Evolutionary conservation across 1,140 invertebrate species (phyloP).

Genomic region (Drosophila ercepeae): DNA sequence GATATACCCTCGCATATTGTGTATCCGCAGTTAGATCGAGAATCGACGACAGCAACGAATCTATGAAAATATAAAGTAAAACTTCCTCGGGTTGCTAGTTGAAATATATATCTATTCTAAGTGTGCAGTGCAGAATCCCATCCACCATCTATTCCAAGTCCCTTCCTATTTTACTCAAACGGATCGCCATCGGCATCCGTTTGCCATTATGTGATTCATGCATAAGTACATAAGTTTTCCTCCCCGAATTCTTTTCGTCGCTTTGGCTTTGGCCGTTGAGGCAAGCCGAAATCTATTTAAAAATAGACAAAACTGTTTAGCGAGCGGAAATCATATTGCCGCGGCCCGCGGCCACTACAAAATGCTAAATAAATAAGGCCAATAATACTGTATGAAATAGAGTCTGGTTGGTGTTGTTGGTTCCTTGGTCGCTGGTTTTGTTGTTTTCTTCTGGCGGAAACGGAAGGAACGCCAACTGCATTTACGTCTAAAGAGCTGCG

Average conservation of each 20-base stretch:
- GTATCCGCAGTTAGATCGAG: constrained; percentile 9
- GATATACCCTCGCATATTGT: constrained; percentile 30
- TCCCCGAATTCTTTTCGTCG: constrained; percentile 24
- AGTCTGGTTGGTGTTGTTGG: constrained; percentile 1
- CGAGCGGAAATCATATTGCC: constrained; percentile 70
- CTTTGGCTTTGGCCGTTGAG: constrained; percentile 20
- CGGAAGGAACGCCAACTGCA: constrained; percentile 60
- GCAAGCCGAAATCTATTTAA: constrained; percentile 69
- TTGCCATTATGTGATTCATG: constrained; percentile 58
- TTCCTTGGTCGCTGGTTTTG: background rate
- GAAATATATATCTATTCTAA: constrained; percentile 5
- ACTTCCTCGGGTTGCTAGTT: background rate
- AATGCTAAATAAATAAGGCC: constrained; percentile 46
- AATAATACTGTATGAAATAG: constrained; percentile 51
- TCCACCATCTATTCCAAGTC: background rate
- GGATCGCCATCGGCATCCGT: constrained; percentile 13
- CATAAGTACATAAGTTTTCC: constrained; percentile 39
- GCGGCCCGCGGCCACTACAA: constrained; percentile 41
- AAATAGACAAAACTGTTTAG: constrained; percentile 59
- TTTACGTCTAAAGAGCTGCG: constrained; percentile 6
- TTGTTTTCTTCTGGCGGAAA: constrained; percentile 51
- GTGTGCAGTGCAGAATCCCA: constrained; percentile 23
- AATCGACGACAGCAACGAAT: constrained; percentile 22
- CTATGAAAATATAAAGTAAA: constrained; percentile 27
- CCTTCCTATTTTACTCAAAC: constrained; percentile 26